Evolutionary conservation across 2,113 vertebrate species (phyloP).

Genomic region (Galemys pyrenaicus): DNA sequence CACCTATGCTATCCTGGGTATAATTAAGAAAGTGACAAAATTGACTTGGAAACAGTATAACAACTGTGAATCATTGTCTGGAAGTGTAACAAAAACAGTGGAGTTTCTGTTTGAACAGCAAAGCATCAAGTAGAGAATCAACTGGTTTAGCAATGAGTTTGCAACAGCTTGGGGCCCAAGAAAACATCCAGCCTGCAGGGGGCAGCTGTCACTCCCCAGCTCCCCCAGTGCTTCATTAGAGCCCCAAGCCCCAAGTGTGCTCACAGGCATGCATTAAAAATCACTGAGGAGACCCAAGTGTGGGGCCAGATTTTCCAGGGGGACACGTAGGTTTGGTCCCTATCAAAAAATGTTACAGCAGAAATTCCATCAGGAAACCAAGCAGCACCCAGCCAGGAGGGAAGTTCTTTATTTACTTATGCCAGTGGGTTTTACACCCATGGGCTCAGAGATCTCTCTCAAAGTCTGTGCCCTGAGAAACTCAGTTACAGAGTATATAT

Average conservation of each 20-base stretch:
- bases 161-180: not conserved
- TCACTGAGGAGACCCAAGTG: not conserved
- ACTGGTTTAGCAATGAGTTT: not conserved
- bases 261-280: not conserved
- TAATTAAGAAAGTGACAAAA: constrained; percentile 66
- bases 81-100: constrained; percentile 73
- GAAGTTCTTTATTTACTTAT: no score
- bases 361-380: no score
- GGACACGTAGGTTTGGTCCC: not conserved
- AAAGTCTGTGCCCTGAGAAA: no score
- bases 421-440: no score
- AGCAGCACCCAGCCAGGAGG: no score
- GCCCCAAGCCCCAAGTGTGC: not conserved
- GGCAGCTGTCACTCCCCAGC: not conserved
- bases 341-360: no score
- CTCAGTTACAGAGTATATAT: no score
- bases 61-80: constrained; percentile 69
- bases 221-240: not conserved
- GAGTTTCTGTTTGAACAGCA: constrained; percentile 45
- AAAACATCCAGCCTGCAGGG: not conserved
- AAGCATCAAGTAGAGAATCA: constrained; percentile 49
- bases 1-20: not conserved
- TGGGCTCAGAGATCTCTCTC: no score
- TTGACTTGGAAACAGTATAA: constrained; percentile 30
- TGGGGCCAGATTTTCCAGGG: not conserved